Evolutionary conservation across 2,797 vertebrate genomes (phyloP).

Genomic region (Falco novaeseelandiae): DNA sequence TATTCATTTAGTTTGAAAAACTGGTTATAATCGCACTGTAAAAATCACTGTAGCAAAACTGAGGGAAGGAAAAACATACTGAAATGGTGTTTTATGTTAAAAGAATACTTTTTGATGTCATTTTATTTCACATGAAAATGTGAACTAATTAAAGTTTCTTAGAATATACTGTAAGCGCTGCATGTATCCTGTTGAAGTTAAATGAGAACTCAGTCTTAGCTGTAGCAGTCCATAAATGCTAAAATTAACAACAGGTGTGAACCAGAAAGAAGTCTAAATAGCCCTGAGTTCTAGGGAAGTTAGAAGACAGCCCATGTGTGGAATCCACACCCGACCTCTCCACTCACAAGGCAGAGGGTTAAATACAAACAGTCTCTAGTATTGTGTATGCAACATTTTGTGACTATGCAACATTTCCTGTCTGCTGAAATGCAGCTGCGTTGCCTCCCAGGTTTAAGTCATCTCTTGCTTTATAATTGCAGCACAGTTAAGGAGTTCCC

Average conservation of each 20-base stretch:
- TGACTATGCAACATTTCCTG: neutral
- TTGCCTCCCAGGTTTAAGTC: neutral
- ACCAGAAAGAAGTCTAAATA: neutral
- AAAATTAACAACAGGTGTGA: neutral
- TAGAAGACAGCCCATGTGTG: neutral
- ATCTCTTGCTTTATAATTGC: neutral
- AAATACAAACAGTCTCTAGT: neutral
- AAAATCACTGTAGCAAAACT: neutral
- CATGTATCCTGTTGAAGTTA: neutral
- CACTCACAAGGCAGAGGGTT: neutral
- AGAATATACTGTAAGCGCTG: neutral
- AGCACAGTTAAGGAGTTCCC: neutral
- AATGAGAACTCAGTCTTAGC: neutral
- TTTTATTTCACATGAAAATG: slow-evolving; percentile 5
- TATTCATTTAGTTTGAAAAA: slow-evolving; percentile 10
- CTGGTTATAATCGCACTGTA: neutral
- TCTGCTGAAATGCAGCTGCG: neutral
- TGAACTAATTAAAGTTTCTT: slow-evolving; percentile 1
- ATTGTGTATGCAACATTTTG: neutral
- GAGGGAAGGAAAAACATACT: neutral
- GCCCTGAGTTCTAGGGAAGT: neutral
- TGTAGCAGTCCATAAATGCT: neutral
- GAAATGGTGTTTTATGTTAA: neutral
- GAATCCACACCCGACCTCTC: neutral
- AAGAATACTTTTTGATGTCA: neutral